Evolutionary conservation across 2,888 invertebrate species (phyloP), one percentile per base, ranked within the genome.

Genomic region (Eucera pruinosa): DNA sequence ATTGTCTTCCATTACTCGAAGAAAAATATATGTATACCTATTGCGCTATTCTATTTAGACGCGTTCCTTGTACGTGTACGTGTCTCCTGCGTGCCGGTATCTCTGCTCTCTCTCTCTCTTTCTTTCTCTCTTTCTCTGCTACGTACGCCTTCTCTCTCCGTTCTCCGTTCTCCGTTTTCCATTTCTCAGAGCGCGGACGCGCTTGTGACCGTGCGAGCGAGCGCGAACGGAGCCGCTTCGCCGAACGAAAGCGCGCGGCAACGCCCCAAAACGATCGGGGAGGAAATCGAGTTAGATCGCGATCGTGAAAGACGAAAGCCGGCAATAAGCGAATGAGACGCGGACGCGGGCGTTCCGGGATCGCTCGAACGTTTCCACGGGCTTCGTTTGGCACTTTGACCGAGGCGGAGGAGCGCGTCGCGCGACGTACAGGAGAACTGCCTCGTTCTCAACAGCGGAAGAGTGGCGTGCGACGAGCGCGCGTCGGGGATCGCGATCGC

Each of bases 1-100:
- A 91, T 91, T 91, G 91, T 91, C 91, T 88, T 90, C 88, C 88
- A 87, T 91, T 89, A 88, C 84, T 88, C 87, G 87, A 88, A 86
- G 88, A 87, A 85, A 90, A 86, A 87, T 85, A 88, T 85, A 87
- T 84, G 72, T 81, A 79, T 81, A 80, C 68, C 60, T 86, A 75
- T 1, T 82, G 70, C 80, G 66, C 69, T 61, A 73, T 60, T 47
- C 58, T 78, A 55, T 65, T 52, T 81, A 55, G 33, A 72, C 70
- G 65, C 62, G 74, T 69, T 41, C 52, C 68, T 65, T 36, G 5
- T 36, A 36, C 36, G 11, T 50, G 43, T 68, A 68, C 68, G 60
- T 41, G 62, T 47, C 47, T 62, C 15, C 52, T 11, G 45, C 45
- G 15, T 30, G 30, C 36, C 41, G 25, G 23, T 33, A 39, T 25